Base-by-base conservation (phyloP, 2,888 invertebrate species). In the Mesorhabditis belari region DNA sequence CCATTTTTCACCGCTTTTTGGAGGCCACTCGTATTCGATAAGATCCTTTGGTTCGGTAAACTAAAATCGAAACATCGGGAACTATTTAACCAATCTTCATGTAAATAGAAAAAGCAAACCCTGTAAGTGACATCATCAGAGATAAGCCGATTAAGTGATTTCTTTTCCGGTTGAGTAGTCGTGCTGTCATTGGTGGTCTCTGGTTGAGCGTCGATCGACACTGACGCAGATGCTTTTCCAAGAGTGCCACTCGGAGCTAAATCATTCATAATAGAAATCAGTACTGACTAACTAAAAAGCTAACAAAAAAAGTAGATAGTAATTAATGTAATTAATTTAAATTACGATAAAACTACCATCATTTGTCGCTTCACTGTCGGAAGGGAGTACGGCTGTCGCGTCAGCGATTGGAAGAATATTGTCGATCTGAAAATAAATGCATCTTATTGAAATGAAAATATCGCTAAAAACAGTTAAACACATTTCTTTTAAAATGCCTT, bases 1-100 rank as follows among this genome's bases (percentile, higher is more conserved):
- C 66, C 73, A 79, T 49, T 67, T 67, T 50, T 77, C 74, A n/a
- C 76, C 76, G 4, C 73, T 73, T 57, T 79, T 77, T 12, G 58
- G 24, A 9, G 79, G 79, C 79, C 79, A 79, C 62, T 79, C 79
- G 63, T 79, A 79, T 54, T 79, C 80, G 52, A 79, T 66, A 9
- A 79, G 63, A 63, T 80, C 74, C 24, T 65, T 60, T 21, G 77
- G 60, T 44, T 75, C 63, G 21, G 44, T 35, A 35, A 35, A 35
- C 44, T 35, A 35, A 35, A 35, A n/a, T 9, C 12, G 12, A 35
- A 35, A n/a, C 44, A 2, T 35, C 44, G 44, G 12, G 12, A 35
- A n/a, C 44, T 35, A 35, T 35, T 35, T n/a, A n/a, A n/a, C n/a
- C n/a, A n/a, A n/a, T n/a, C n/a, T n/a, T n/a, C n/a, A n/a, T n/a